Evolutionary conservation across 2,113 vertebrate genomes (phyloP).

Genomic region (Sus scrofa): DNA sequence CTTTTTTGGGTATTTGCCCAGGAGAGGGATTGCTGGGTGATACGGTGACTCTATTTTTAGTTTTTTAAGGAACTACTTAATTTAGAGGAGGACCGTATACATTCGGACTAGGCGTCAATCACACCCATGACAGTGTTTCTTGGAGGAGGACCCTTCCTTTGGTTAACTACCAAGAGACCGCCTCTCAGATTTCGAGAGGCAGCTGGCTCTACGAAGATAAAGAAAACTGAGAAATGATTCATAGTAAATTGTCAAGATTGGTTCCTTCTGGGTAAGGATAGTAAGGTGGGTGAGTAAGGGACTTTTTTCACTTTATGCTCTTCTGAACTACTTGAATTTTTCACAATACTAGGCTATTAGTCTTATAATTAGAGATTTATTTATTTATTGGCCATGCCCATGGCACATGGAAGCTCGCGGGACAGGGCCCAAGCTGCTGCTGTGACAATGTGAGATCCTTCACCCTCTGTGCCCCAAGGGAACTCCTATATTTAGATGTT

Average conservation of each 20-base stretch:
- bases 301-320: not conserved
- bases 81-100: not conserved
- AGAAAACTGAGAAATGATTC: not conserved
- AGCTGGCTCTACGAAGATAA: not conserved
- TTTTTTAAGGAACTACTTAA: not conserved
- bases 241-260: not conserved
- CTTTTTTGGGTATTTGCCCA: not conserved
- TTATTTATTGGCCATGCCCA: too few relatives aligned
- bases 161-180: not conserved
- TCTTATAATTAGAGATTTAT: not conserved
- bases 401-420: too few relatives aligned
- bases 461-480: too few relatives aligned
- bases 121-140: not conserved
- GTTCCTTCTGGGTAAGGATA: not conserved
- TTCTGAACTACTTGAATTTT: not conserved
- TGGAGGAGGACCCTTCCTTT: not conserved
- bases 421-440: too few relatives aligned
- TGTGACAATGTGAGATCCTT: too few relatives aligned
- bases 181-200: not conserved
- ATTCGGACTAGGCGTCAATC: too few relatives aligned
- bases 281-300: rapidly evolving
- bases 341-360: not conserved
- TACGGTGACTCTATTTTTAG: not conserved
- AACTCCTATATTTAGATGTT: not conserved
- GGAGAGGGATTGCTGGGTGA: not conserved